Evolutionary conservation across 1,140 invertebrate genomes (phyloP).

Genomic region (Drosophila parabipectinata): DNA sequence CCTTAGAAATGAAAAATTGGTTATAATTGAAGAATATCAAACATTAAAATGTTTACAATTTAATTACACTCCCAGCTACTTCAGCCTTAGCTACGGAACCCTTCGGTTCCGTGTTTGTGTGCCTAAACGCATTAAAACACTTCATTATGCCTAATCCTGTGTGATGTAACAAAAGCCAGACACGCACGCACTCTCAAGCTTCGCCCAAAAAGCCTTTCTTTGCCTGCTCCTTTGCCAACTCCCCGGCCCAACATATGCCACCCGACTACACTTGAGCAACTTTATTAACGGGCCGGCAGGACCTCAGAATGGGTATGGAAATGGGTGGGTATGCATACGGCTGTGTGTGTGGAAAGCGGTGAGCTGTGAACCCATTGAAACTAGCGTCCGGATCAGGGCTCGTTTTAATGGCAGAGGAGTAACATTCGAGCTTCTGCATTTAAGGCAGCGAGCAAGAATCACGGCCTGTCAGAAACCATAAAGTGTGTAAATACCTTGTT

Average conservation of each 20-base stretch:
- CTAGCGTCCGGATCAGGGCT: conserved; percentile 50
- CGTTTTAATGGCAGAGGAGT: conserved; percentile 59
- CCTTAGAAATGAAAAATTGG: conserved; percentile 8
- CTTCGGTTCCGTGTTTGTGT: conserved; percentile 49
- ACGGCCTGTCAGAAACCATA: conserved; percentile 80
- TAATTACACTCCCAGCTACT: conserved; percentile 62
- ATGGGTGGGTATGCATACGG: conserved; percentile 3
- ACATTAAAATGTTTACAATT: conserved; percentile 57
- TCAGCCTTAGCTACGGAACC: conserved; percentile 19
- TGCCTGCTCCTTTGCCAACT: conserved; percentile 11
- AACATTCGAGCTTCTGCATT: conserved; percentile 60
- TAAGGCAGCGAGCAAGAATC: conserved; percentile 46
- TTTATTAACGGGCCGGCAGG: conserved; percentile 57
- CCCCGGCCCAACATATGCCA: conserved; percentile 60
- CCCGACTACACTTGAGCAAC: conserved; percentile 76
- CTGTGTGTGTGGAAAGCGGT: conserved; percentile 26
- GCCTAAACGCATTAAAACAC: conserved; percentile 81
- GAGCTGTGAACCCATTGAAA: conserved; percentile 23
- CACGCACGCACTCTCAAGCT: conserved; percentile 46
- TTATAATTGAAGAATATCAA: conserved; percentile 45
- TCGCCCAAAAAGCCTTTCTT: conserved; percentile 30
- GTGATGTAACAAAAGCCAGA: conserved; percentile 79
- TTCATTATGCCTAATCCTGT: conserved; percentile 79
- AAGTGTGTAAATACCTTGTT: conserved; percentile 75
- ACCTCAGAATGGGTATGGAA: conserved; percentile 1